Conservation (phyloP, 2,888 invertebrate genomes). For the Agrotis exclamationis region DNA sequence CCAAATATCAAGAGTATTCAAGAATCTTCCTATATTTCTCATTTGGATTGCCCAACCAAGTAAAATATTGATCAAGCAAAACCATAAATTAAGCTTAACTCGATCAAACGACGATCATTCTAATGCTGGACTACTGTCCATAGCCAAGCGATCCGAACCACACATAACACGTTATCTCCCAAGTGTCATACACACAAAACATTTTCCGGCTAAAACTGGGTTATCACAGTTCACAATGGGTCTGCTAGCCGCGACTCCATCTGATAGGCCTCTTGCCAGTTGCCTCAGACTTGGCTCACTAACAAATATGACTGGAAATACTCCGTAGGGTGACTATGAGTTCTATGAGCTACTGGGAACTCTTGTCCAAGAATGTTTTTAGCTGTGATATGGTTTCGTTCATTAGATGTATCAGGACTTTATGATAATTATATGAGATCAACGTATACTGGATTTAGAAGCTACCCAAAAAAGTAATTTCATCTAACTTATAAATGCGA, state of each 20-base stretch:
- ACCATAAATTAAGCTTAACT: background rate
- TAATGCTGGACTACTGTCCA: conserved; percentile 37
- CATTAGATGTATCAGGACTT: background rate
- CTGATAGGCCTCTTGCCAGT: conserved; percentile 87
- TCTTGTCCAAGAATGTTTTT: conserved; percentile 1
- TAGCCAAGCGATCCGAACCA: conserved; percentile 39
- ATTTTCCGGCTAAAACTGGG: conserved; percentile 80
- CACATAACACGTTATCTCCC: conserved; percentile 72
- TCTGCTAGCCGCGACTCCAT: conserved; percentile 70
- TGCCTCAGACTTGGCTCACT: conserved; percentile 78
- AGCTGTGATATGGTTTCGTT: background rate
- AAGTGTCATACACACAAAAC: conserved; percentile 80
- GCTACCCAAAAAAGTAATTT: no score
- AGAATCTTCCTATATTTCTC: no score
- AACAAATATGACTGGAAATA: conserved; percentile 67
- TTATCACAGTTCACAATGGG: conserved; percentile 79
- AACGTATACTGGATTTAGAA: no score
- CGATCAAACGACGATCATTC: conserved; percentile 9
- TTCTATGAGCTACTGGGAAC: background rate
- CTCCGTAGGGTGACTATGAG: conserved; percentile 62
- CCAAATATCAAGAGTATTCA: no score
- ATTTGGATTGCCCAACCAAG: no score
- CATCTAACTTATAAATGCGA: no score
- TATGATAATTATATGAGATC: background rate
- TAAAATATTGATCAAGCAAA: background rate